Conservation (phyloP, 2,113 vertebrate species). For the Crotalus viridis region DNA sequence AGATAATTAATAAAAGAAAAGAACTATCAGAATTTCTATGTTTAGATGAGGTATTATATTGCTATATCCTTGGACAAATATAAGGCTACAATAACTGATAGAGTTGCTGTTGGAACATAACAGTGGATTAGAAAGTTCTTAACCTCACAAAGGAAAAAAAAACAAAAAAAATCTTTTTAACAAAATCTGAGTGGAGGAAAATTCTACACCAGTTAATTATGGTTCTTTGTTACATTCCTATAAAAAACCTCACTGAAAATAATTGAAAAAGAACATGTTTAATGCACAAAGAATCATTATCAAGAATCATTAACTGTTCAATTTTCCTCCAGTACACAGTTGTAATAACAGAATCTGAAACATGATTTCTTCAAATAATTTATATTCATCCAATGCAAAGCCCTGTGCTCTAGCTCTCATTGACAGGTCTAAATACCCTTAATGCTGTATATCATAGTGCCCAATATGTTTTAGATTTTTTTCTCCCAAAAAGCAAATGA, state of each 20-base stretch:
- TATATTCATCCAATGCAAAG: not conserved
- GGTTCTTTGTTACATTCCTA: not conserved
- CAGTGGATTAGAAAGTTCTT: not conserved
- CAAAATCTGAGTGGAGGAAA: not conserved
- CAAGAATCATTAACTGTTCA: not conserved
- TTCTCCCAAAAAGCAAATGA: not conserved
- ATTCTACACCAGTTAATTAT: not conserved
- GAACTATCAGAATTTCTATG: not conserved
- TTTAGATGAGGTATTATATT: not conserved
- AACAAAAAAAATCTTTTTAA: not conserved
- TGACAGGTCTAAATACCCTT: not conserved
- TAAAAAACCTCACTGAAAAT: not conserved
- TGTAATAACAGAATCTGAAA: not conserved
- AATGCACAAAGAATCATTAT: not conserved
- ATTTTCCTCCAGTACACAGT: not conserved
- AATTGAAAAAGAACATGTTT: not conserved
- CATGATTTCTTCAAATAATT: not conserved
- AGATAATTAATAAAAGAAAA: not conserved
- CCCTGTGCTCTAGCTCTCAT: not conserved
- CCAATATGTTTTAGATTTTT: not conserved
- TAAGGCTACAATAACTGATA: not conserved
- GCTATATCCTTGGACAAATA: not conserved
- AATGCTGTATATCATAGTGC: not conserved
- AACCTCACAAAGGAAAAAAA: not conserved
- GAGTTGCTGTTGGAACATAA: not conserved